These are phyloP conservation scores for Zalophus californianus DNA, from an alignment of 2,797 vertebrate species.

Conservation along the genomic window DNA sequence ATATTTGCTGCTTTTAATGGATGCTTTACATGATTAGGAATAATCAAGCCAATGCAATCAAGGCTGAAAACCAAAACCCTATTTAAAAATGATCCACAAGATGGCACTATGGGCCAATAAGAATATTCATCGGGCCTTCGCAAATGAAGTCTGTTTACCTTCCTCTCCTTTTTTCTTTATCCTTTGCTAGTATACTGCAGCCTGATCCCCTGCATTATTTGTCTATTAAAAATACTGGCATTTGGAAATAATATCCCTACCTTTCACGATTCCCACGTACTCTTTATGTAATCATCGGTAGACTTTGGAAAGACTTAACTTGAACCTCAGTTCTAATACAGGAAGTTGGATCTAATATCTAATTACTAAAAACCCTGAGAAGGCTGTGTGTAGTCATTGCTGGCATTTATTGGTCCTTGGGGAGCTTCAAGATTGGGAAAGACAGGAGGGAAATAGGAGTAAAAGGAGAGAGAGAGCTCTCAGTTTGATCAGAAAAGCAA, in stretches of 20 bases:
- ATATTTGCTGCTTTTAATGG: background rate
- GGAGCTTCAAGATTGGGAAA: constrained; percentile 69
- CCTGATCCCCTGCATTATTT: constrained; percentile 84
- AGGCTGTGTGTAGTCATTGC: constrained; percentile 83
- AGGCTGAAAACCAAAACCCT: fast-evolving
- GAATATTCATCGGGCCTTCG: constrained; percentile 5
- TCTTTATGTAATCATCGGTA: constrained; percentile 83
- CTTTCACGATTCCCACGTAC: constrained; percentile 84
- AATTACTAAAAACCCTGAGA: constrained; percentile 85
- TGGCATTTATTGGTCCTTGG: constrained; percentile 86
- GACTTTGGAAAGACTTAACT: constrained; percentile 83
- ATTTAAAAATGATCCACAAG: constrained; percentile 71
- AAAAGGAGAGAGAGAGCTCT: constrained; percentile 66
- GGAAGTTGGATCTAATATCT: constrained; percentile 84
- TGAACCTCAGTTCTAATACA: constrained; percentile 85
- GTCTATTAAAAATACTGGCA: constrained; percentile 81
- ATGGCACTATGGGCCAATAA: constrained; percentile 83
- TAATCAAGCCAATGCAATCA: background rate
- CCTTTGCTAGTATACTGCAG: constrained; percentile 83
- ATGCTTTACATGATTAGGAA: background rate
- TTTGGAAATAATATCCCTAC: constrained; percentile 84
- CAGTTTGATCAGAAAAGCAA: constrained; percentile 80
- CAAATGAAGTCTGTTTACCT: constrained; percentile 68
- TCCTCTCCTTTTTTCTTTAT: constrained; percentile 77
- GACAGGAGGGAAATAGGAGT: constrained; percentile 6